A percentile compares a stretch with the other conserved stretches of the same genome.
Conservation (phyloP, 92 coral and sea anemone species). For the Anthopleura xanthogrammica region DNA sequence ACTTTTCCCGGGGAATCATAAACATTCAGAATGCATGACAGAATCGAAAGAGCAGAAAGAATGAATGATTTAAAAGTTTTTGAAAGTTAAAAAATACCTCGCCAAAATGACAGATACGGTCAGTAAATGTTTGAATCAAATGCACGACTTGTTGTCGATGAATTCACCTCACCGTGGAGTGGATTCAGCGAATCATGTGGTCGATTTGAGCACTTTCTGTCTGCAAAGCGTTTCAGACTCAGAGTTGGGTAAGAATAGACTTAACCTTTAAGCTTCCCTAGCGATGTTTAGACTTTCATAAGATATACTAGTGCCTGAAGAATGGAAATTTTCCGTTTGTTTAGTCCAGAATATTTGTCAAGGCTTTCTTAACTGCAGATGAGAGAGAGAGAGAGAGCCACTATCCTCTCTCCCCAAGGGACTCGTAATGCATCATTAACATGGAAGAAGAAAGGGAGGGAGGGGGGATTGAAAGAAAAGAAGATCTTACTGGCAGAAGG, state of each 20-base stretch:
- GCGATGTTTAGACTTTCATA: no score
- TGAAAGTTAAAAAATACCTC: neutral
- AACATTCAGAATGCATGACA: neutral
- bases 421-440: no score
- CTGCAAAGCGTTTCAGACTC: conserved; percentile 64
- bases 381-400: no score
- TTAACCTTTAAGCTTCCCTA: neutral
- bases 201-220: conserved; percentile 72
- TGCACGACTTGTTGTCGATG: conserved; percentile 59
- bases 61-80: neutral
- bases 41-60: neutral
- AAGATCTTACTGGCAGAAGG: no score
- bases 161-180: conserved; percentile 69
- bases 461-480: no score
- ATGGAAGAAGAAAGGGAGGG: no score
- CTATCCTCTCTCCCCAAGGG: no score
- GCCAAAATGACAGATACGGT: conserved; percentile 69
- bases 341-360: no score
- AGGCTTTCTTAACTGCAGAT: no score
- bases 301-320: no score
- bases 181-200: conserved; percentile 66
- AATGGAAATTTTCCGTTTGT: no score
- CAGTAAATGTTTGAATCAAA: conserved; percentile 54
- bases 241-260: conserved; percentile 59
- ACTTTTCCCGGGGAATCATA: conserved; percentile 20